A percentile compares a stretch with the other conserved stretches of the same genome.
Evolutionary conservation across 2,888 invertebrate species (phyloP).

Genomic region (Tiphia femorata): DNA sequence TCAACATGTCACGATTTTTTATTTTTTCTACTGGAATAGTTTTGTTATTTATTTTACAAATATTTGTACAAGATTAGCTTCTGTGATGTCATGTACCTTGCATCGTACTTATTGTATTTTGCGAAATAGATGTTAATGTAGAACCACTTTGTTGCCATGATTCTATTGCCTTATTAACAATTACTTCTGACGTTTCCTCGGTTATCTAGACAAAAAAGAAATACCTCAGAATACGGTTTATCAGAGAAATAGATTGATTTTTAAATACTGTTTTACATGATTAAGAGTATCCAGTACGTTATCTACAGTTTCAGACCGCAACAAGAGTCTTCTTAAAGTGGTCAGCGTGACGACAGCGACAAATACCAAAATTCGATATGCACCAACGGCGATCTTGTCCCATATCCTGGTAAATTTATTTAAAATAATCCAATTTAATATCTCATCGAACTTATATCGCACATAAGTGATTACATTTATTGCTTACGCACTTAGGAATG

Average conservation of each 20-base stretch:
- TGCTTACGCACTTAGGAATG: slow-evolving; percentile 76
- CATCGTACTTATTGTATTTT: slow-evolving; percentile 40
- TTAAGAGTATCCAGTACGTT: slow-evolving; percentile 77
- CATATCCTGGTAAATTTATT: slow-evolving; percentile 76
- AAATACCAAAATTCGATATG: slow-evolving; percentile 84
- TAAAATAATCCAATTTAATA: slow-evolving; percentile 10
- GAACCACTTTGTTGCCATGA: slow-evolving; percentile 87
- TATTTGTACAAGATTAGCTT: background rate
- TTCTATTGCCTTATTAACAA: slow-evolving; percentile 88
- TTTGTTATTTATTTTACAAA: slow-evolving; percentile 19
- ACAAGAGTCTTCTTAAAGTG: slow-evolving; percentile 77
- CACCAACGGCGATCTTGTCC: slow-evolving; percentile 91
- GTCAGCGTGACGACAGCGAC: slow-evolving; percentile 82
- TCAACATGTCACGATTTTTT: background rate
- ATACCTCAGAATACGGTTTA: background rate
- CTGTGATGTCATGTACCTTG: slow-evolving; percentile 18
- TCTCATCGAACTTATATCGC: background rate
- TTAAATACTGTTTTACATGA: slow-evolving; percentile 71
- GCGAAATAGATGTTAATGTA: slow-evolving; percentile 61
- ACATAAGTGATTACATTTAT: background rate
- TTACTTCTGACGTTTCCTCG: slow-evolving; percentile 84
- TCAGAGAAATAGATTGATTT: background rate
- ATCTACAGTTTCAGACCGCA: slow-evolving; percentile 74
- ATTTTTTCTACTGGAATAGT: background rate
- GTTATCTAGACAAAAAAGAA: slow-evolving; percentile 73